These are phyloP conservation scores for Phylloscopus whistleri DNA, from an alignment of 2,113 vertebrate species.

Conservation along the genomic window DNA sequence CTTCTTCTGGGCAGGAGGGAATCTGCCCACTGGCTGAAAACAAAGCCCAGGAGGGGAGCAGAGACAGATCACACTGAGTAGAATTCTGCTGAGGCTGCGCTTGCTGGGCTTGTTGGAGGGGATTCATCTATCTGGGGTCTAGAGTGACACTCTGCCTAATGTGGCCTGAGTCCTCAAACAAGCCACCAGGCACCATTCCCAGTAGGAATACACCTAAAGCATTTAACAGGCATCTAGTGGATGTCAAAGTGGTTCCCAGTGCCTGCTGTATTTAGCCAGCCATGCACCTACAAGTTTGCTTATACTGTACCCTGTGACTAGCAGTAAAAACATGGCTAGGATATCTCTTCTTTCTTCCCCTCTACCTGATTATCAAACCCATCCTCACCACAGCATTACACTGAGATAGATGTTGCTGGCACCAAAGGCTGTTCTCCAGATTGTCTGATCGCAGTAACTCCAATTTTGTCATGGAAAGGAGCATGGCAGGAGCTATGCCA, in stretches of 20 bases:
- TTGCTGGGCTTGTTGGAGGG: background rate
- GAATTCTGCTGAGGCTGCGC: background rate
- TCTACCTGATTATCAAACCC: background rate
- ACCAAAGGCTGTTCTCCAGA: background rate
- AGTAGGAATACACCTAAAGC: background rate
- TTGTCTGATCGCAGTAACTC: rapidly evolving
- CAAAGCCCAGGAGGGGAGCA: background rate
- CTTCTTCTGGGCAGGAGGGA: background rate
- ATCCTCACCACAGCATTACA: background rate
- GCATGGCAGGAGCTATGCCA: background rate
- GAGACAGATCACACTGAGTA: background rate
- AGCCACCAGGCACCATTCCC: background rate
- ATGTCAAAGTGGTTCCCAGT: background rate
- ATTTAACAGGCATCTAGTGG: background rate
- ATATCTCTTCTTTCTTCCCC: background rate
- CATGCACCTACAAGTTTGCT: background rate
- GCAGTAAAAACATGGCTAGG: background rate
- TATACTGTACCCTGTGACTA: background rate
- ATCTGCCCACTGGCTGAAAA: background rate
- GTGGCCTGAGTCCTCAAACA: background rate
- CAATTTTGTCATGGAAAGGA: rapidly evolving
- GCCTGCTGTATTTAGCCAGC: background rate
- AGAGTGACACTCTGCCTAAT: background rate
- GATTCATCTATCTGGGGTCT: rapidly evolving
- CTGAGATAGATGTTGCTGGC: background rate